These are phyloP conservation scores for Caiman crocodilus DNA, from an alignment of 2,797 vertebrate genomes.

Conservation along the genomic window DNA sequence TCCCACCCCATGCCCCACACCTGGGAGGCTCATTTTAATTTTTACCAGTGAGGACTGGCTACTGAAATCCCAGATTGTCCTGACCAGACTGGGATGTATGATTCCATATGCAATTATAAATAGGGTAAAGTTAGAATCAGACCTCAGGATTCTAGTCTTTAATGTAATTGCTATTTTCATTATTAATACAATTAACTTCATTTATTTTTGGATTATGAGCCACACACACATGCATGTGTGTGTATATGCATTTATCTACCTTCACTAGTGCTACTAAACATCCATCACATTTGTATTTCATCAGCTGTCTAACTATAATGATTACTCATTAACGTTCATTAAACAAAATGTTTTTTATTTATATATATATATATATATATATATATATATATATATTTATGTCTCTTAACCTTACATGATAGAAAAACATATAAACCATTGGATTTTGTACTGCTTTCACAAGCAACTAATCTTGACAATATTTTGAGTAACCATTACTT, in stretches of 20 bases:
- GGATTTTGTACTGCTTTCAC: slow-evolving; percentile 8
- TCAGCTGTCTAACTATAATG: background rate
- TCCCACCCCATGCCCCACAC: too few relatives aligned
- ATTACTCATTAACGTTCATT: background rate
- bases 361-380: too few relatives aligned
- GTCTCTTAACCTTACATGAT: background rate
- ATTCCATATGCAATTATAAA: too few relatives aligned
- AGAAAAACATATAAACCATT: background rate
- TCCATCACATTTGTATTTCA: background rate
- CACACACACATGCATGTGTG: too few relatives aligned
- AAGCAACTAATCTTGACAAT: background rate
- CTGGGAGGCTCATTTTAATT: too few relatives aligned
- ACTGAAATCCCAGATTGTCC: too few relatives aligned
- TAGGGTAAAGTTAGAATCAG: background rate
- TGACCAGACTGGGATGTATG: too few relatives aligned
- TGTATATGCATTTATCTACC: background rate
- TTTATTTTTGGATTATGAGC: too few relatives aligned
- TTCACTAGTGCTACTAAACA: background rate
- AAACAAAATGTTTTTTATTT: background rate
- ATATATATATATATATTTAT: background rate
- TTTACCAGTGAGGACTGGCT: too few relatives aligned
- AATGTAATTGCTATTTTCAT: background rate
- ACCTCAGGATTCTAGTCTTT: background rate
- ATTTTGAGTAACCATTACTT: background rate
- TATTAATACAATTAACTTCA: background rate